Evolutionary conservation across 2,113 vertebrate genomes (phyloP).

Genomic region (Cephalopterus ornatus): DNA sequence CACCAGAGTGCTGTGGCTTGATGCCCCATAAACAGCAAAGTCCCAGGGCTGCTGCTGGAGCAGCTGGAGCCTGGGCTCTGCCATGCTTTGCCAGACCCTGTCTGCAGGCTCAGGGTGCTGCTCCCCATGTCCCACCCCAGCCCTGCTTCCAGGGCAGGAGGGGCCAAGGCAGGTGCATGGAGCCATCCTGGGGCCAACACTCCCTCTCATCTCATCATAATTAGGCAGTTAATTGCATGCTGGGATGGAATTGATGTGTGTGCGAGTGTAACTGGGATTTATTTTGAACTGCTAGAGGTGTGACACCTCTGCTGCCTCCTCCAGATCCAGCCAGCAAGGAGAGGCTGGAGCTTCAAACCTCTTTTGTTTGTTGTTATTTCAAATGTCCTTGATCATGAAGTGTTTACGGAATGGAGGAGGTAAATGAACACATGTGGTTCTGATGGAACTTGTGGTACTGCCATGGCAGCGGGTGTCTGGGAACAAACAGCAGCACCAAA

Average conservation of each 20-base stretch:
- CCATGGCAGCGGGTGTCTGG: neutral
- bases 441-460: neutral
- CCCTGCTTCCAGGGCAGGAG: neutral
- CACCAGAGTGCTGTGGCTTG: neutral
- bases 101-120: rapidly evolving
- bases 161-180: rapidly evolving
- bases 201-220: slow-evolving; percentile 33
- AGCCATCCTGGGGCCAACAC: neutral
- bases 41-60: neutral
- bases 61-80: neutral
- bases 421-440: neutral
- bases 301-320: neutral
- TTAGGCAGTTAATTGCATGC: slow-evolving; percentile 58
- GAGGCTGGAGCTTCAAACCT: neutral
- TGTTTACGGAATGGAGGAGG: neutral
- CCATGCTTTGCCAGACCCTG: neutral
- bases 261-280: slow-evolving; percentile 16
- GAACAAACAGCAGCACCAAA: neutral
- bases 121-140: neutral
- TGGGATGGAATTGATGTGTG: neutral
- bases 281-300: neutral
- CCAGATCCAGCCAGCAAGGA: neutral
- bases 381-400: slow-evolving; percentile 8
- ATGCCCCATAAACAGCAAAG: neutral
- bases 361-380: neutral